A percentile compares a stretch with the other conserved stretches of the same genome.
Conservation (phyloP, 2,797 vertebrate genomes). For the Gadopsis bispinosus region DNA sequence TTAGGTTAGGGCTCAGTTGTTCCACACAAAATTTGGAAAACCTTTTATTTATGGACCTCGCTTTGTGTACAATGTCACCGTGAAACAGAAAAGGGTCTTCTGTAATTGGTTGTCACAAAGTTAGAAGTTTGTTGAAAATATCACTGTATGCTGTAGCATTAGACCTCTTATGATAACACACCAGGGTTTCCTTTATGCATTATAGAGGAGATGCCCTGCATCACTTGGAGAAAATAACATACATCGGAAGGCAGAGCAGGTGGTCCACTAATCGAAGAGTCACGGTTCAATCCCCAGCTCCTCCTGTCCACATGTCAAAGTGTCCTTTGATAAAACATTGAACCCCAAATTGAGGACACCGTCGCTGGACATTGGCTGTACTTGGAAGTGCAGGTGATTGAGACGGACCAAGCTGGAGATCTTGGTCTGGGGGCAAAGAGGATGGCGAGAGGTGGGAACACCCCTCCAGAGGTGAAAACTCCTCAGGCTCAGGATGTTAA, state of each 20-base stretch:
- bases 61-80: not conserved
- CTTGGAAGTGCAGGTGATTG: no score
- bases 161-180: not conserved
- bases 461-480: no score
- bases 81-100: not conserved
- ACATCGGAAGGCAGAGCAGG: not conserved
- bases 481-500: no score
- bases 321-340: not conserved
- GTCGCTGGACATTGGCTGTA: no score
- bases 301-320: not conserved
- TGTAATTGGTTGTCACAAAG: not conserved
- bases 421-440: no score
- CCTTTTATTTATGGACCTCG: not conserved
- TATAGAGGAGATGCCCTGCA: not conserved
- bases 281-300: not conserved
- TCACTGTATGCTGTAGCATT: not conserved
- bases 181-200: not conserved
- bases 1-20: slow-evolving; percentile 13
- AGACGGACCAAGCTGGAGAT: no score
- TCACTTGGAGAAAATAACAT: not conserved
- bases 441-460: no score
- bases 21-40: slow-evolving; percentile 10
- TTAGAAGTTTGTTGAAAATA: slow-evolving; percentile 3
- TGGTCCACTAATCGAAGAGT: not conserved
- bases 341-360: not conserved